A percentile compares a stretch with the other conserved stretches of the same genome.
phyloP scores from a whole-genome alignment of 2,113 vertebrate genomes.

The Progne subis region DNA sequence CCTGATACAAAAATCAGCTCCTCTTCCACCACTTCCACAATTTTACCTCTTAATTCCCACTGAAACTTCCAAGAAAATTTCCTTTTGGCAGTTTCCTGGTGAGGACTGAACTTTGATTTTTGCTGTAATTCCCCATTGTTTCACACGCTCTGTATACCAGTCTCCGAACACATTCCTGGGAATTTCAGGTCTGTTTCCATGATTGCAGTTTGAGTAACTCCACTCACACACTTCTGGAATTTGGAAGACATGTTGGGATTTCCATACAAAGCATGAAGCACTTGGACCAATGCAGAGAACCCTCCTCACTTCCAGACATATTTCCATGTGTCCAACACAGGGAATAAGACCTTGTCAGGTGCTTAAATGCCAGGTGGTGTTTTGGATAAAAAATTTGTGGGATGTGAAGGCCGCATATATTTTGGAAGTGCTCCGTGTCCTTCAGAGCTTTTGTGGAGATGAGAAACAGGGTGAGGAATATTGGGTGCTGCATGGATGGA shows the following conservation, averaged over 20 bases:
- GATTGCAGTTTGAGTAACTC: background rate
- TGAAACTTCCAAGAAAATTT: background rate
- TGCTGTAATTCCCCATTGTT: background rate
- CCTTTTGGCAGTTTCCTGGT: background rate
- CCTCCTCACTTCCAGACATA: background rate
- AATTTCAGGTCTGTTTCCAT: background rate
- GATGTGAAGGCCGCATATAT: background rate
- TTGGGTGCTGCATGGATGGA: no score
- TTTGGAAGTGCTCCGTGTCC: background rate
- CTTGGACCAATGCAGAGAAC: background rate
- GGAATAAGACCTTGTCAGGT: background rate
- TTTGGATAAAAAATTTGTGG: background rate
- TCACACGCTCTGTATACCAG: background rate
- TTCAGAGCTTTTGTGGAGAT: background rate
- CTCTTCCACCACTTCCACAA: background rate
- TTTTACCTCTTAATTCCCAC: background rate
- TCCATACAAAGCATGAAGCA: background rate
- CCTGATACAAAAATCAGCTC: background rate
- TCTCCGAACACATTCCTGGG: background rate
- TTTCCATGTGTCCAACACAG: background rate
- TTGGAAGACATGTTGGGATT: background rate
- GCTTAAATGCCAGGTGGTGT: background rate
- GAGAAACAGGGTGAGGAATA: accelerated
- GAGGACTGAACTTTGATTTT: background rate
- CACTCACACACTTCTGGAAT: background rate